Percentiles rank a stretch among this genome's conserved stretches.
phyloP scores from a whole-genome alignment of 2,113 vertebrate species.

The Mustelus asterias region DNA sequence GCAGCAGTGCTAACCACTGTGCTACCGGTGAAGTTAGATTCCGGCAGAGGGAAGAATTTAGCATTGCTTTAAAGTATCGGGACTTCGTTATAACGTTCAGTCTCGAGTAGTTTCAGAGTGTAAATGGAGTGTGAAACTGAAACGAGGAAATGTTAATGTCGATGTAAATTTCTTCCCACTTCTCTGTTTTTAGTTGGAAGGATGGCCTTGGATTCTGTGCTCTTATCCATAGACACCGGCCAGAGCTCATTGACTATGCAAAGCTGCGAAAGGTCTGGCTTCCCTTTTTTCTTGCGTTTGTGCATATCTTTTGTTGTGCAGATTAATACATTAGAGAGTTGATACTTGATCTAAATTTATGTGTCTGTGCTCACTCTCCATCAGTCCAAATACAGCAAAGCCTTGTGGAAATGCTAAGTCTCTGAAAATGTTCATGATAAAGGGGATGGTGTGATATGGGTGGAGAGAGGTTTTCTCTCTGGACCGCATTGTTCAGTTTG shows the following conservation, averaged over 20 bases:
- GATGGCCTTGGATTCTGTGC: slow-evolving; percentile 97
- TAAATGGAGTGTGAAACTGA: background rate
- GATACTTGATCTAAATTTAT: background rate
- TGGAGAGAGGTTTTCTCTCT: background rate
- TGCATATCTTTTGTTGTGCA: no score
- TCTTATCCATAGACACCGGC: slow-evolving; percentile 95
- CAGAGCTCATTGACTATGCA: slow-evolving; percentile 93
- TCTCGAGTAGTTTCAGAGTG: background rate
- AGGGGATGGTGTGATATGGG: background rate
- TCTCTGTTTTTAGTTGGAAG: slow-evolving; percentile 73
- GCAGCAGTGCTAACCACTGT: no score
- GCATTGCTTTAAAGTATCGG: no score
- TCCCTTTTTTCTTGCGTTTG: background rate
- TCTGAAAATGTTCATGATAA: background rate
- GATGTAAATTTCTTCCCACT: slow-evolving; percentile 38
- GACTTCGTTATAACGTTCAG: background rate
- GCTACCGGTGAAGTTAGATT: no score
- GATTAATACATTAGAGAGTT: background rate
- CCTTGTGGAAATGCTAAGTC: background rate
- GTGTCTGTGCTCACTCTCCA: background rate
- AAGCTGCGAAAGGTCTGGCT: slow-evolving; percentile 86
- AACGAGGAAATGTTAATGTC: background rate
- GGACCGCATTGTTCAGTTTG: no score
- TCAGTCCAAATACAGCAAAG: background rate
- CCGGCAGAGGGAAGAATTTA: no score